Conservation (phyloP, 2,888 invertebrate species). For the Stomorhina lunata region DNA sequence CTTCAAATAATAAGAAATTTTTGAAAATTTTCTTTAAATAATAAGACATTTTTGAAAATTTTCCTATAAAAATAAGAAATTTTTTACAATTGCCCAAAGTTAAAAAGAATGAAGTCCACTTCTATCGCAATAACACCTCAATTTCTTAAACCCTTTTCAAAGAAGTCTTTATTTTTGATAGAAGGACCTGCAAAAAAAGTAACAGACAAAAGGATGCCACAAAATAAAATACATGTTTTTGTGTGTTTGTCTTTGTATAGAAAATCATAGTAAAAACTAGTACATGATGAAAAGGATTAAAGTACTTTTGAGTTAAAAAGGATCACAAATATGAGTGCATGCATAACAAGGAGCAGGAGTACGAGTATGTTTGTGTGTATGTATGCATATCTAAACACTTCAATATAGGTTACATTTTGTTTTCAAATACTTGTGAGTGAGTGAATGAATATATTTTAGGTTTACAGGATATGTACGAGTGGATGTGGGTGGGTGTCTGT, state of each 20-base stretch:
- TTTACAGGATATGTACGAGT: not conserved
- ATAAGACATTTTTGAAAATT: too few relatives aligned
- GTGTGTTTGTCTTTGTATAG: not conserved
- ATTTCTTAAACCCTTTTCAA: not conserved
- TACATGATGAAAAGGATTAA: conserved; percentile 61
- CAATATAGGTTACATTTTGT: conserved; percentile 56
- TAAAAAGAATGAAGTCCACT: too few relatives aligned
- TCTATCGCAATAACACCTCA: conserved; percentile 20
- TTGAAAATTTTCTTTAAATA: too few relatives aligned
- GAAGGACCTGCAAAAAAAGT: not conserved
- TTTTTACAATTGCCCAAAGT: too few relatives aligned
- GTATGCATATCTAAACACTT: conserved; percentile 30
- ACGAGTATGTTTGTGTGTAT: not conserved
- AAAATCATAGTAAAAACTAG: conserved; percentile 38
- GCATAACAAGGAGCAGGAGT: conserved; percentile 2
- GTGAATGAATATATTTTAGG: conserved; percentile 2
- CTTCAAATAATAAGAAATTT: too few relatives aligned
- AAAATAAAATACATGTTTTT: conserved; percentile 17
- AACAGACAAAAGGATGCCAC: conserved; percentile 15
- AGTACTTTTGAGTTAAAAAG: conserved; percentile 47
- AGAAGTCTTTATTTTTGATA: conserved; percentile 6
- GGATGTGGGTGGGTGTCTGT: not conserved
- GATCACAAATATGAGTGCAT: conserved; percentile 44
- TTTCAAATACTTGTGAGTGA: conserved; percentile 27
- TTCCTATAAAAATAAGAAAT: too few relatives aligned